Evolutionary conservation across 2,888 invertebrate genomes (phyloP), one percentile per base, ranked within the genome.

Genomic region (Eupithecia tripunctaria): DNA sequence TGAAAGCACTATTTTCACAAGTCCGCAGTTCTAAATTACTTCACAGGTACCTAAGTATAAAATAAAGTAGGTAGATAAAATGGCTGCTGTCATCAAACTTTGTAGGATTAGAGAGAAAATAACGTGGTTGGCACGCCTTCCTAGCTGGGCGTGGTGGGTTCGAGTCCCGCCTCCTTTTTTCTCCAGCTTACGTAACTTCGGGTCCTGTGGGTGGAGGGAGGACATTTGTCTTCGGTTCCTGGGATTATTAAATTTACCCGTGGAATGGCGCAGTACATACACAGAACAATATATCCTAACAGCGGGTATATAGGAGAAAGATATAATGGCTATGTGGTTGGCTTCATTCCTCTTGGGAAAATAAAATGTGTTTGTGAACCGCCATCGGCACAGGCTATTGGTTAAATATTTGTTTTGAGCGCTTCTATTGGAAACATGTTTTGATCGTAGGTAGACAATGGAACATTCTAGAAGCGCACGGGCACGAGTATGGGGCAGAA

Each of bases 191-290:
- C 75, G 67, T 79, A 77, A 79, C 72, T 84, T 67, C n/a, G 56
- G 63, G 38, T 56, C 70, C 80, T 74, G 82, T 75, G 89, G 90
- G 89, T 84, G 89, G 88, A 78, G 88, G 89, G 90, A 86, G 89
- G 87, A 85, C 88, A 86, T 88, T 89, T 88, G 86, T 89, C 89
- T 89, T 87, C 84, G 85, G 82, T 80, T 80, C 84, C 85, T 82
- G 88, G 68, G 88, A 87, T 92, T 91, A 93, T 91, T 91, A 90
- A 92, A 92, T 91, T 88, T 88, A 89, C 87, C 83, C 77, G 68
- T 76, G 87, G 87, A 84, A 88, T 87, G 72, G 67, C 56, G 64
- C 41, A 27, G 21, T 38, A 59, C 32, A 63, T 63, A 63, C 29
- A 29, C 6, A 12, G 29, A 60, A 29, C 18, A 32, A 63, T 63